A percentile compares a stretch with the other conserved stretches of the same genome.
These are phyloP conservation scores for Centropus unirufus DNA, from an alignment of 2,113 vertebrate species.

Conservation along the genomic window DNA sequence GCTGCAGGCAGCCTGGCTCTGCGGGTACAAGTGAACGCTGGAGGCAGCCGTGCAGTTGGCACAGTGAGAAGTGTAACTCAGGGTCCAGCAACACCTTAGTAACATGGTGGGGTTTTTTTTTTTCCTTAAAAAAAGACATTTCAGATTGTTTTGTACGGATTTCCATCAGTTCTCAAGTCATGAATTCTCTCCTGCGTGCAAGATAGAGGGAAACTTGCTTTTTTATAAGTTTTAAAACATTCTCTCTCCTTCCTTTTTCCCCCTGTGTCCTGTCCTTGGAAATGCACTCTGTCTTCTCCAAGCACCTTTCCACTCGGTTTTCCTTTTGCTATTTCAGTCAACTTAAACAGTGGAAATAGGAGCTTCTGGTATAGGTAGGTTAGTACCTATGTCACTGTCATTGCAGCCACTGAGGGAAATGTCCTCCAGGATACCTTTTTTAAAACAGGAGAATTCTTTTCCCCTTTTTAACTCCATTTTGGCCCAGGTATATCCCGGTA, in stretches of 20 bases:
- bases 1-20: background rate
- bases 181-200: background rate
- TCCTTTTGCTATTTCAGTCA: background rate
- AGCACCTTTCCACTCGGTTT: background rate
- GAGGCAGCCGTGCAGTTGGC: background rate
- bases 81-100: background rate
- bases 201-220: background rate
- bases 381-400: fast-evolving
- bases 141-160: background rate
- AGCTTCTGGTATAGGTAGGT: background rate
- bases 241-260: background rate
- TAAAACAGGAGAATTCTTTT: background rate
- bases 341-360: background rate
- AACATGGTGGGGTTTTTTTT: background rate
- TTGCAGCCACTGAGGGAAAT: background rate
- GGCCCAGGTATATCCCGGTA: background rate
- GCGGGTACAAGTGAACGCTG: background rate
- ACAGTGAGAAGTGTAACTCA: background rate
- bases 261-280: background rate
- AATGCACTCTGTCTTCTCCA: background rate
- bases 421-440: background rate
- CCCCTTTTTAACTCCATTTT: background rate
- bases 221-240: background rate
- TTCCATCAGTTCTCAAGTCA: background rate
- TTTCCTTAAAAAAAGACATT: background rate